Base-by-base conservation (phyloP, 2,797 vertebrate species). In the Silurus aristotelis region DNA sequence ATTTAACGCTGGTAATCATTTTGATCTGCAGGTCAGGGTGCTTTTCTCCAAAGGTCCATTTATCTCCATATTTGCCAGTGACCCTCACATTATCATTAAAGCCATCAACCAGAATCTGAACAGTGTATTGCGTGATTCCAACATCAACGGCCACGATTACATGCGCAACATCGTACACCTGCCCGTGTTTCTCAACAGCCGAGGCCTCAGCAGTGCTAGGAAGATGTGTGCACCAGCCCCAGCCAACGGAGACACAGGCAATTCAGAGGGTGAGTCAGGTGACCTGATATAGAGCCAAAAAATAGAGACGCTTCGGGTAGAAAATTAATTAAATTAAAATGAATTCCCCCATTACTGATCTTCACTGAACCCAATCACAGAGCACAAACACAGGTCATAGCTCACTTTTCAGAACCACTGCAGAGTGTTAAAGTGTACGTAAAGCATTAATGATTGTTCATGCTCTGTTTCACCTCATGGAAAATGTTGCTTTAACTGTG, bases 91-190 rank as follows among this genome's bases (percentile, higher is more conserved):
- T 89, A 99, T 99, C 88, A 99, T 99, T 91, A 99, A 99, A 89
- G 98, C 98, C 76, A 98, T 99, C 91, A 99, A 99, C 92, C 98
- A 99, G 95, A 99, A 98, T 93, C 97, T 99, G 71, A 99, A 97
- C 91, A 98, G 97, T 4, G 97, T 99, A 83, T 94, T 99, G 2
- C 96, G 97, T 58, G 98, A 99, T 91, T 99, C 98, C 46, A 99
- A 99, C 92, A 99, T 99, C 92, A 99, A 99, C 0, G 98, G 98
- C 6, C 98, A 99, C 0, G 98, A 99, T 93, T 99, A 99, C 86
- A 99, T 99, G 98, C 92, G 98, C 71, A 99, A 99, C 90, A 98
- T 98, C 55, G 98, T 99, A 14, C 98, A 99, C 95, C 92, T 99
- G 90, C 98, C 98, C 0, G 97, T 99, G 5, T 99, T 99, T 88